Conservation (phyloP, 2,113 vertebrate species). For the Sisor rabdophorus region DNA sequence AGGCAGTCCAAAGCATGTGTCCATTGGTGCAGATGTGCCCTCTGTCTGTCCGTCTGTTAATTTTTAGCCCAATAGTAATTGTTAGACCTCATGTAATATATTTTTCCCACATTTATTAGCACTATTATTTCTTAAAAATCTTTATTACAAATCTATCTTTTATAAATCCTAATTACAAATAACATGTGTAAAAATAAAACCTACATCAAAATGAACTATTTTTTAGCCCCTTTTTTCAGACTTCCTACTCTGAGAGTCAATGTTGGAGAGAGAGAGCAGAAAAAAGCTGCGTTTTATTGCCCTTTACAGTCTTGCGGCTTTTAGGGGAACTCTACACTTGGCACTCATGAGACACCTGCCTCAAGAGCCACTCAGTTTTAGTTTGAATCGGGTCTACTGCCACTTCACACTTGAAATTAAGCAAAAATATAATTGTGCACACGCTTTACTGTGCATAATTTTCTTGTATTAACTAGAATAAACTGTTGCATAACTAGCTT, state of each 20-base stretch:
- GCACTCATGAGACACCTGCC: constrained; percentile 24
- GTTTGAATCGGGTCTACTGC: not conserved
- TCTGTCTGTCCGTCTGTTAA: not conserved
- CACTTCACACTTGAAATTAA: not conserved
- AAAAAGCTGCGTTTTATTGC: constrained; percentile 5
- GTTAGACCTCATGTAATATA: not conserved
- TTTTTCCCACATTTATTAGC: not conserved
- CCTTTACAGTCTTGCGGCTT: not conserved
- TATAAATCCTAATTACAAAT: no score
- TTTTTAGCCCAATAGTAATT: not conserved
- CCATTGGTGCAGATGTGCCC: not conserved
- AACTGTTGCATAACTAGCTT: no score
- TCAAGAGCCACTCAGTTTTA: constrained; percentile 20
- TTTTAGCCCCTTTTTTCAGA: not conserved
- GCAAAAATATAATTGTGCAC: not conserved
- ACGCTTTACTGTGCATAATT: no score
- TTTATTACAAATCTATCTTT: no score
- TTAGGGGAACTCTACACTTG: constrained; percentile 10
- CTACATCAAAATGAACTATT: not conserved
- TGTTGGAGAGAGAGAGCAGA: not conserved
- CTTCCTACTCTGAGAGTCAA: constrained; percentile 2
- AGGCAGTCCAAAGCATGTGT: not conserved
- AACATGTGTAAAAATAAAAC: not conserved
- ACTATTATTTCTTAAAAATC: not conserved
- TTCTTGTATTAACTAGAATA: no score